Base-by-base conservation (phyloP, 2,888 invertebrate species). In the Xanthorhoe spadicearia region DNA sequence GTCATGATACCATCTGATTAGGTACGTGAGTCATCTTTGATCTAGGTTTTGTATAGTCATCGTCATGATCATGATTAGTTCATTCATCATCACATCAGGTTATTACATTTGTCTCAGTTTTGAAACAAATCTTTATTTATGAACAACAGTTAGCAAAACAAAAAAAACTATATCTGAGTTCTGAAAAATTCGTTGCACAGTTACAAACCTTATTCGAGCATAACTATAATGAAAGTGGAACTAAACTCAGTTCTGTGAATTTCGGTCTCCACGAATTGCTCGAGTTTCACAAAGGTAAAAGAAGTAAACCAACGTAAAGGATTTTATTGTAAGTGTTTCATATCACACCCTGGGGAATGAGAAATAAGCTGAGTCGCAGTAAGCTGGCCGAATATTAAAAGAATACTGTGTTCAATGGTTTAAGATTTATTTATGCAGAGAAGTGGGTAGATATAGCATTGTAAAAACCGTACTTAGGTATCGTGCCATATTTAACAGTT, bases 191-290 rank as follows among this genome's bases (percentile, higher is more conserved):
- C 17, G 15, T 1, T 13, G 43, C 6, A 43, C 48, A 48, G 48
- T 48, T 48, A 48, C 48, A 48, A 17, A 17, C 19, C 35, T 10
- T 17, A 61, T 23, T 38, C 54, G 49, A 43, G 43, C 17, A 59
- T 58, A 32, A 35, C 61, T 38, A 61, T 57, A 52, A 61, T 49
- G 38, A 66, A 61, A 61, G 23, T 52, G 23, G 49, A 57, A 58
- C 52, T 49, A 38, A 52, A 53, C 56, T n/a, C 17, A 61, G 50
- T 58, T 13, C 43, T 46, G 55, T 48, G 52, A 60, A 56, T 52
- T 46, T 51, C 52, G 48, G 53, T 53, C 53, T 52, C 15, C 58
- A 62, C 56, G 43, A 57, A 49, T 46, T 61, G 55, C 64, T 60
- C 43, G 55, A 51, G 32, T 55, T 54, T 54, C 38, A 61, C 55